Base-by-base conservation (phyloP, 2,888 invertebrate species). In the Ormyrus pomaceus region DNA sequence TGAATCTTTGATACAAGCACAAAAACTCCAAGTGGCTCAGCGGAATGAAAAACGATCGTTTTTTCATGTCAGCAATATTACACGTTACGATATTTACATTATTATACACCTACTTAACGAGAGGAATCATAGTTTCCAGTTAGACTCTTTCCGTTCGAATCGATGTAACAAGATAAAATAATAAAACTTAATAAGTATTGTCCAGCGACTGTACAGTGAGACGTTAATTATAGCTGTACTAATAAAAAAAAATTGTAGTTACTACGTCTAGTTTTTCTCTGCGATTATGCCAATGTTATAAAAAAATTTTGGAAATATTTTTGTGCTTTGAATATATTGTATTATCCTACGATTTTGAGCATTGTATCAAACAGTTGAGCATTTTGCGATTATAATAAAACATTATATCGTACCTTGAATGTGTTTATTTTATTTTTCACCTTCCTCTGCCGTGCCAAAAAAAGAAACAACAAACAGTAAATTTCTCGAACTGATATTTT, bases 281-380 rank as follows among this genome's bases (percentile, higher is more conserved):
- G 76, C 77, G 69, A 78, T 80, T 80, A 79, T 76, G 77, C 72
- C 79, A 80, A 81, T 79, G 77, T 82, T 83, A 79, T 53, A 51
- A 80, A 79, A 5, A 71, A 81, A 82, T 83, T 82, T 83, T 82
- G 81, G 81, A 82, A 83, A 82, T 79, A 81, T 83, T 83, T 83
- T 83, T 81, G 75, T 81, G 83, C 83, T 83, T 81, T 80, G 77
- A 79, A 77, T 79, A 77, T 77, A 77, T 55, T 81, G 79, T 81
- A 78, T 73, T 70, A 75, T 70, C 70, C 19, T 79, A 79, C 76
- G 66, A 81, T 81, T 82, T 79, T 79, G 82, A 82, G 82, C 81
- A 79, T 81, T 81, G 79, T 82, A 82, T 79, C 81, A 82, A 81
- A 82, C 78, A 82, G 79, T 81, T 81, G 77, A 82, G 71, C 73